Percentiles rank a stretch among this genome's conserved stretches.
These are phyloP conservation scores for Azorinus chamasolen DNA, from an alignment of 2,888 invertebrate genomes.

Conservation along the genomic window DNA sequence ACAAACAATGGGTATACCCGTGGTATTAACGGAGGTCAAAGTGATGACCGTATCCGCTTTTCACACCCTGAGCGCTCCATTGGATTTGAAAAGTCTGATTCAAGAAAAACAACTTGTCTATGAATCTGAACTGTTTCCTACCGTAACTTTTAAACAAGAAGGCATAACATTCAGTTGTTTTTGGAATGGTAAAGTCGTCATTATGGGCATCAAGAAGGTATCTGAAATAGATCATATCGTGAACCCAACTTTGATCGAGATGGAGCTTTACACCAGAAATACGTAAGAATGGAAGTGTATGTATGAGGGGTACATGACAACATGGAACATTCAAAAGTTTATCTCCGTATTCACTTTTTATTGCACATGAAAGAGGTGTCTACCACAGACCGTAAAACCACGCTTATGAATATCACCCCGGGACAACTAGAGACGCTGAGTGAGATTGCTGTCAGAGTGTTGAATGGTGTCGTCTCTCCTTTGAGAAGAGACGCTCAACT, in stretches of 20 bases:
- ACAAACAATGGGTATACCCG: constrained; percentile 13
- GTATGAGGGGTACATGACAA: no score
- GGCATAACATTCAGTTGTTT: constrained; percentile 30
- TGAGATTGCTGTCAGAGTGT: constrained; percentile 13
- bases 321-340: no score
- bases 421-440: constrained; percentile 7
- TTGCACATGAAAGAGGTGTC: constrained; percentile 13
- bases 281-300: no score
- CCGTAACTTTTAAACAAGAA: constrained; percentile 9
- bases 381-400: constrained; percentile 8
- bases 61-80: constrained; percentile 2
- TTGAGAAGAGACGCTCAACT: constrained; percentile 5
- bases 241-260: constrained; percentile 18
- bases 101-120: constrained; percentile 8
- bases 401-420: constrained; percentile 12
- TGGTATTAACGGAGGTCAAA: background rate
- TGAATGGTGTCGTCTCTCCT: no score
- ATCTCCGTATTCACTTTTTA: no score
- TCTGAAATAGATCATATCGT: constrained; percentile 12
- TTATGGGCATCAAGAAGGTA: constrained; percentile 29
- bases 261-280: constrained; percentile 21
- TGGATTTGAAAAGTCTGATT: constrained; percentile 12
- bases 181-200: constrained; percentile 28
- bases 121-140: constrained; percentile 36
- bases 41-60: constrained; percentile 17